phyloP scores from a whole-genome alignment of 2,113 vertebrate genomes.

The Elaphurus davidianus region DNA sequence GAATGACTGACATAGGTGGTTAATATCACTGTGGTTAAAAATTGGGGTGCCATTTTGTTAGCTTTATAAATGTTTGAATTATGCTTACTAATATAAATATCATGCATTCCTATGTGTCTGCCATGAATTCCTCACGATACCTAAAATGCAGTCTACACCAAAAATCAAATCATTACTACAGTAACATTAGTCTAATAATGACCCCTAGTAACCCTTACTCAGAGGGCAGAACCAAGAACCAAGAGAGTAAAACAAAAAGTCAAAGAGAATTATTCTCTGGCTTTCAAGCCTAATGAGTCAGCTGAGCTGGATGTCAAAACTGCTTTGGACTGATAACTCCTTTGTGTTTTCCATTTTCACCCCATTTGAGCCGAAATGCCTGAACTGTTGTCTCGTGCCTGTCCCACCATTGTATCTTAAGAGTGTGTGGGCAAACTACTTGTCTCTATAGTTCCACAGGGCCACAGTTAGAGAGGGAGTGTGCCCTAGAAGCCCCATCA shows the following conservation, averaged over 20 bases:
- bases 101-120: neutral
- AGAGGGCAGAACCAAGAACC: neutral
- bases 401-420: neutral
- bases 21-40: neutral
- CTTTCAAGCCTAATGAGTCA: neutral
- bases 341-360: neutral
- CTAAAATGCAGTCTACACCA: neutral
- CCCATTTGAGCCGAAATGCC: neutral
- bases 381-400: neutral
- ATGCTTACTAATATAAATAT: neutral
- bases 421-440: neutral
- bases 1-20: neutral
- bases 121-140: neutral
- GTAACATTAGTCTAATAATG: neutral
- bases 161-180: neutral
- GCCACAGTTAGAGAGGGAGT: neutral
- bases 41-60: neutral
- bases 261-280: neutral
- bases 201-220: neutral
- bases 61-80: neutral
- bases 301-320: neutral
- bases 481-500: neutral
- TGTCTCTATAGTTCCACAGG: neutral
- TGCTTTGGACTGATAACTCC: neutral
- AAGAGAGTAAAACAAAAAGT: neutral